These are phyloP conservation scores for Lipotes vexillifer DNA, from an alignment of 2,113 vertebrate species.

Conservation along the genomic window DNA sequence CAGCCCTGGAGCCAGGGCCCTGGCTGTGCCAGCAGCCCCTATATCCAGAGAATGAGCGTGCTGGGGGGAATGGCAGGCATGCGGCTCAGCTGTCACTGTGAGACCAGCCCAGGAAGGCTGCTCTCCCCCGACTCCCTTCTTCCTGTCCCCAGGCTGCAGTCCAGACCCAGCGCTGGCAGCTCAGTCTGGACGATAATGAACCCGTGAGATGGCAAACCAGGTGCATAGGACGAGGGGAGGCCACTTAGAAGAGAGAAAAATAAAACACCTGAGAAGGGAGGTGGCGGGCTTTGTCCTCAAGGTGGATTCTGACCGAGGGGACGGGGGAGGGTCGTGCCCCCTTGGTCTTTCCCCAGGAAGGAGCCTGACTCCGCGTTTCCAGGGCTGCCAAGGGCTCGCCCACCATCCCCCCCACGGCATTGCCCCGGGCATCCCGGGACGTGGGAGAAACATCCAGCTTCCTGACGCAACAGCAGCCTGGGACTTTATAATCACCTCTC, in stretches of 20 bases:
- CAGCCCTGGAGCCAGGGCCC: neutral
- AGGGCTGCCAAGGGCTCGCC: neutral
- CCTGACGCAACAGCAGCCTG: neutral
- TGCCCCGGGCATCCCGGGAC: fast-evolving
- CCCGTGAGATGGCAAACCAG: neutral
- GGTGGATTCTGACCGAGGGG: neutral
- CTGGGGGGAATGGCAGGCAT: slow-evolving; percentile 55
- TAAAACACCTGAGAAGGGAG: neutral
- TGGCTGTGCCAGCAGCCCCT: slow-evolving; percentile 10
- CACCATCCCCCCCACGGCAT: fast-evolving
- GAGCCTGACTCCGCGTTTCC: neutral
- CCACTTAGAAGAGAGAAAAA: neutral
- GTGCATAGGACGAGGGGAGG: fast-evolving
- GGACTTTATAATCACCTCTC: fast-evolving
- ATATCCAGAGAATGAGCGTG: slow-evolving; percentile 51
- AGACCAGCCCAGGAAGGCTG: neutral
- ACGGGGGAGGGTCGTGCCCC: neutral
- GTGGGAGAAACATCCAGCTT: neutral
- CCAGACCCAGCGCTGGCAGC: neutral
- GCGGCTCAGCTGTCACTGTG: slow-evolving; percentile 28
- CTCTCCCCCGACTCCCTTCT: neutral
- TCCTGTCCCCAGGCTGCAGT: neutral
- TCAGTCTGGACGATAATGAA: fast-evolving
- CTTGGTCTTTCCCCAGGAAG: neutral
- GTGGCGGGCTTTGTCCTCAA: fast-evolving